These are phyloP conservation scores for Potorous gilbertii DNA, from an alignment of 2,797 vertebrate species.

Conservation along the genomic window DNA sequence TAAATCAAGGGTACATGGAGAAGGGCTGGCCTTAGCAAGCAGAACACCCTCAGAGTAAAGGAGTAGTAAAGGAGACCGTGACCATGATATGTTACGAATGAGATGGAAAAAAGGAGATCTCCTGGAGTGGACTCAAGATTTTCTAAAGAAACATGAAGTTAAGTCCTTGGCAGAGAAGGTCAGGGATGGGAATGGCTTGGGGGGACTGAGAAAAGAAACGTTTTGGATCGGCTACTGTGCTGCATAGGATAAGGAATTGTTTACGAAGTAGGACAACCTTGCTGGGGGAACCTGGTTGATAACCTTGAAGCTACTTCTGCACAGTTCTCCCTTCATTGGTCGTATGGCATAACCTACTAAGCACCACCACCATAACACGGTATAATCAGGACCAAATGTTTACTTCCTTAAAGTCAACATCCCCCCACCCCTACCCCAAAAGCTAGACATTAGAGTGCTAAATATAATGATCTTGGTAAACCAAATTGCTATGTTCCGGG, in stretches of 20 bases:
- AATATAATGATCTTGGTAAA: slow-evolving; percentile 84
- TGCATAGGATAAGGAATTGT: background rate
- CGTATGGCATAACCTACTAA: background rate
- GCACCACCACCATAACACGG: slow-evolving; percentile 58
- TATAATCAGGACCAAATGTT: slow-evolving; percentile 78
- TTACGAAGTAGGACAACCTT: background rate
- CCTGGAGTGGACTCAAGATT: background rate
- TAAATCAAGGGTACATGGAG: background rate
- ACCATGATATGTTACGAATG: background rate
- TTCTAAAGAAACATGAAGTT: background rate
- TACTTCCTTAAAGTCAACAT: slow-evolving; percentile 80
- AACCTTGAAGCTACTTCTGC: background rate
- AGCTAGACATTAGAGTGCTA: slow-evolving; percentile 82
- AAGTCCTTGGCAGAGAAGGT: background rate
- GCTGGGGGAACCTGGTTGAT: background rate
- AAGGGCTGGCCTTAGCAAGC: too few relatives aligned
- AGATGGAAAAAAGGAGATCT: background rate
- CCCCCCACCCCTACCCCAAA: slow-evolving; percentile 74
- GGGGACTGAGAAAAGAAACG: background rate
- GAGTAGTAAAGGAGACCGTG: background rate
- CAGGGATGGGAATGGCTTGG: background rate
- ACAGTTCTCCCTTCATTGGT: background rate
- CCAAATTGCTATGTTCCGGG: slow-evolving; percentile 83
- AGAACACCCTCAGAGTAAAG: background rate
- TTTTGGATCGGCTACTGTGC: background rate